Evolutionary conservation across 2,113 vertebrate species (phyloP).

Genomic region (Misgurnus anguillicaudatus): DNA sequence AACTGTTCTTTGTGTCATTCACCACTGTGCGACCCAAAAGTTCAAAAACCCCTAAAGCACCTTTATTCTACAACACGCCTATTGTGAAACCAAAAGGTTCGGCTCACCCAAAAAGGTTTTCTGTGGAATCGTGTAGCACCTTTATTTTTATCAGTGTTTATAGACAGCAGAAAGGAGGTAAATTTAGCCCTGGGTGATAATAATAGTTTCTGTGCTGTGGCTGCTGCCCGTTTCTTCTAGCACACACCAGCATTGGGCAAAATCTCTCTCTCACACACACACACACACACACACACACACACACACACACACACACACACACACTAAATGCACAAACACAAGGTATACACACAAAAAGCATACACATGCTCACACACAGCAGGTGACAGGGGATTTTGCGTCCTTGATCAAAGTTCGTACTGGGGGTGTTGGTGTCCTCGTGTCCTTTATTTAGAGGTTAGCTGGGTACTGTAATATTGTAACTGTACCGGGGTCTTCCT

Average conservation of each 20-base stretch:
- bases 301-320: constrained; percentile 9
- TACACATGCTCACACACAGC: neutral
- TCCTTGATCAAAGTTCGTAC: constrained; percentile 9
- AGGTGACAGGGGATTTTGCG: constrained; percentile 1
- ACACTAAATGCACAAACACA: neutral
- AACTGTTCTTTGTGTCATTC: too few species aligned
- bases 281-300: neutral
- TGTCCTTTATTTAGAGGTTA: constrained; percentile 27
- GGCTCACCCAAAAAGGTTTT: too few species aligned
- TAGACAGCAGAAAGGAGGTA: neutral
- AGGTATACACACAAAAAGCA: neutral
- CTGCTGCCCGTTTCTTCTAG: neutral
- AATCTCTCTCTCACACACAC: neutral
- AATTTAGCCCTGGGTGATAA: constrained; percentile 36
- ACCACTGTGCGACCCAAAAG: too few species aligned
- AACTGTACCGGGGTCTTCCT: neutral
- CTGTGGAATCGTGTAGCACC: too few species aligned
- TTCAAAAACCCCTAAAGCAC: too few species aligned
- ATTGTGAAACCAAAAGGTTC: too few species aligned
- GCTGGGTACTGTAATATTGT: neutral
- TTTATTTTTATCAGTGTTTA: neutral
- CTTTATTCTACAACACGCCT: too few species aligned
- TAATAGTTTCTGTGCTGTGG: constrained; percentile 9
- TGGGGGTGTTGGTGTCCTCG: constrained; percentile 9
- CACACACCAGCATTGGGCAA: constrained; percentile 4